Base-by-base conservation (phyloP, 1,140 invertebrate genomes). In the Orussus abietinus region DNA sequence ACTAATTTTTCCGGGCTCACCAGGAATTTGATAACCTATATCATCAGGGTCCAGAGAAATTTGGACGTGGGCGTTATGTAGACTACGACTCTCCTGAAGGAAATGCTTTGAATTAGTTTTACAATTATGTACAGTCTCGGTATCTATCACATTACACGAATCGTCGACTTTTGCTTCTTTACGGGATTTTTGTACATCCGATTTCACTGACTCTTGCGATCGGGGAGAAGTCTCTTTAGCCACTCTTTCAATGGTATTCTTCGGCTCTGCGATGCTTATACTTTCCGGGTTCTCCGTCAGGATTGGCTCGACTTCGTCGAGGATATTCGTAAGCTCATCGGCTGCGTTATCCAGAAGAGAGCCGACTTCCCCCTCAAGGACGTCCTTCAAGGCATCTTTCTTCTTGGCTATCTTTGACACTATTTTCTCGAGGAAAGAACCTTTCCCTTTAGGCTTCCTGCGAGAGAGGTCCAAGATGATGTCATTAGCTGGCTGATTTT, bases 401-500 rank as follows among this genome's bases (percentile, higher is more conserved):
- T 73, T 59, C 25, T 70, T 69, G 0, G 68, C 70, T 15, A 74
- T 74, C 29, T 74, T 74, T 0, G 70, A 74, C 0, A 74, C 70
- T 3, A 74, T 74, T 52, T 68, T 69, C 36, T 69, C 65, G 1
- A 68, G 36, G 21, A 67, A 69, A 3, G 66, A 67, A 3, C 65
- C 63, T n/a, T 69, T 69, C 0, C 61, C 59, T 12, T 61, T 64
- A 1, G 55, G 50, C 15, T 68, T 69, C 11, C 70, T 49, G 10
- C 66, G 66, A 0, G 70, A 66, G 2, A 72, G 20, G 49, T 74
- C 70, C 0, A 72, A 42, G 19, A 74, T 74, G 3, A 74, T 74
- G 18, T 74, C 70, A 25, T 59, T 70, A 0, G 66, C 12, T 0
- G 52, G 54, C 5, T 44, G 31, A 30, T 21, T 28, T 25, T 44